These are phyloP conservation scores for Iselma pallidipennis DNA, from an alignment of 2,888 invertebrate genomes.

Conservation along the genomic window DNA sequence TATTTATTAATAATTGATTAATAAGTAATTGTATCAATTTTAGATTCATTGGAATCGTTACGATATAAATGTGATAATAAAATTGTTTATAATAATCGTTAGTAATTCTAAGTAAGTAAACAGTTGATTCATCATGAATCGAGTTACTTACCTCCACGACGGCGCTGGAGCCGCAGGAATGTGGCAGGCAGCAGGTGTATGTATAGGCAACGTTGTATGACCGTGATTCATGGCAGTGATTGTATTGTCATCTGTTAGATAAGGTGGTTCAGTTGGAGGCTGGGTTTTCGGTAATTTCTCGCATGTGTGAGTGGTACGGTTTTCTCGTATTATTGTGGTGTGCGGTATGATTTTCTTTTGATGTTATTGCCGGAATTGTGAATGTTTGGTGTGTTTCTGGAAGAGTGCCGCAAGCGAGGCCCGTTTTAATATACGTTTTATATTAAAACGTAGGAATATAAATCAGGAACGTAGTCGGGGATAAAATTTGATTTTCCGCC, in stretches of 20 bases:
- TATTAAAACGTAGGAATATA: constrained; percentile 15
- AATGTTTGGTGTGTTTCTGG: background rate
- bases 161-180: constrained; percentile 15
- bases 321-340: too few relatives aligned
- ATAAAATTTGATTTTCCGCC: constrained; percentile 22
- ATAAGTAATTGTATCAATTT: constrained; percentile 6
- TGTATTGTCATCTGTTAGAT: constrained; percentile 1
- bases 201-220: constrained; percentile 17
- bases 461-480: constrained; percentile 16
- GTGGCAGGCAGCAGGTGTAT: constrained; percentile 7
- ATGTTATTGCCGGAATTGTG: too few relatives aligned
- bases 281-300: too few relatives aligned
- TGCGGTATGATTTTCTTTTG: too few relatives aligned
- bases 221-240: constrained; percentile 15
- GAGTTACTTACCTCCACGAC: background rate
- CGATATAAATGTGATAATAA: background rate
- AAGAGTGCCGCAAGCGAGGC: constrained; percentile 7
- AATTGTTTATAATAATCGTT: background rate
- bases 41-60: background rate
- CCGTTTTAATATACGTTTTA: background rate
- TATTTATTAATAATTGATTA: constrained; percentile 7
- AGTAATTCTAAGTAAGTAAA: background rate
- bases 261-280: too few relatives aligned
- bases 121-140: background rate
- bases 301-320: too few relatives aligned